Conservation (phyloP, 1,140 invertebrate genomes). For the Cotesia typhae region DNA sequence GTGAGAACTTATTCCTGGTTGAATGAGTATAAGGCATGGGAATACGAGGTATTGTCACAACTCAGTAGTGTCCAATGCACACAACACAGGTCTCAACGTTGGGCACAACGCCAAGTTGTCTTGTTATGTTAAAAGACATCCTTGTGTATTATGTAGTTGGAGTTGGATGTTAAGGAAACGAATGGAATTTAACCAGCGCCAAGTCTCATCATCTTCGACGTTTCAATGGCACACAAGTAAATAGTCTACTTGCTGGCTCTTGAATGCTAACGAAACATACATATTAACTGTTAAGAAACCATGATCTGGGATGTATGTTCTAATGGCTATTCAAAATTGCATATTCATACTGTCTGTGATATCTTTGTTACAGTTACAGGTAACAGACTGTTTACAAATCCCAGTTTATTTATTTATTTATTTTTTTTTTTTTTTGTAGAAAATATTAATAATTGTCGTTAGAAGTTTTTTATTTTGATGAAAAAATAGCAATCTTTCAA, state of each 20-base stretch:
- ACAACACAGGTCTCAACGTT: no score
- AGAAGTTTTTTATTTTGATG: no score
- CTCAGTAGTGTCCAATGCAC: conserved; percentile 10
- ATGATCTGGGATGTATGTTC: no score
- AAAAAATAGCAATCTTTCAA: no score
- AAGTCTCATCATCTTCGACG: conserved; percentile 18
- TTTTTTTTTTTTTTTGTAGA: no score
- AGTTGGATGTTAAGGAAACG: no score
- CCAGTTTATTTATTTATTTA: no score
- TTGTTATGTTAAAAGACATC: neutral
- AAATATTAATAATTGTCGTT: no score
- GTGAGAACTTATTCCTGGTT: conserved; percentile 1
- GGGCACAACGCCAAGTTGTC: conserved; percentile 7
- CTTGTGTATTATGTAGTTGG: neutral
- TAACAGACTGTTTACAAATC: no score
- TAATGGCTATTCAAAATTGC: no score
- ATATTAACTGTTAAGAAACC: neutral
- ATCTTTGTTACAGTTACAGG: no score
- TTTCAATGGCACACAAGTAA: conserved; percentile 11
- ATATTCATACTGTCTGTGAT: no score
- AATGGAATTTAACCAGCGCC: conserved; percentile 1
- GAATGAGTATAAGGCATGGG: conserved; percentile 8
- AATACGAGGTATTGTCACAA: conserved; percentile 16
- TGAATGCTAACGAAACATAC: neutral
- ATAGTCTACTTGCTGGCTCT: neutral